Evolutionary conservation across 2,113 vertebrate species (phyloP), one percentile per base, ranked within the genome.

Genomic region (Eudyptes chrysolophus): DNA sequence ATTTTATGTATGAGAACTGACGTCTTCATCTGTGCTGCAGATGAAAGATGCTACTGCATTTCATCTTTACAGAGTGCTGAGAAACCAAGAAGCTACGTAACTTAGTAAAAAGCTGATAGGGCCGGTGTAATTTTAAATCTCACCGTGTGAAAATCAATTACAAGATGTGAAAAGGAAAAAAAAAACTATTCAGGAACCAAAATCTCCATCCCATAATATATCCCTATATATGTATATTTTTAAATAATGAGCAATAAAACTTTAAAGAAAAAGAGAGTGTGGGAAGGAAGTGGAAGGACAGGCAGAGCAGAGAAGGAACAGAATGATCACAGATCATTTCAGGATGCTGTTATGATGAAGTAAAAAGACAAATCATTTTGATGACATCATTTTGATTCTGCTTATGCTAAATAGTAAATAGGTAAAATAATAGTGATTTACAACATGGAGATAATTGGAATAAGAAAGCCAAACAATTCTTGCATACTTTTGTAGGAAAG

Each of bases 41-140:
- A 42, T 42, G 42, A 42, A 42, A 42, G 42, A 42, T 42, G 42
- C 61, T 84, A 78, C 89, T 82, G 69, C 79, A 90, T 85, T 78
- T 92, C 85, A 89, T 75, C 92, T 89, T 64, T 76, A 62, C 22
- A 84, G 55, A 78, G 34, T 27, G 62, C 61, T 87, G 57, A 82
- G 86, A 94, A 94, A 90, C 22, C 77, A 87, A 71, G 72, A 89
- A 54, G 48, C 94, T 94, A 94, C 3, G 40, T 92, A 95, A 92
- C 80, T 84, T 22, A 16, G 57, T 21, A 61, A 65, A 92, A 94
- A 84, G 34, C 64, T 84, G 86, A 89, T 65, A 55, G 38, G 92
- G 49, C 30, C 61, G 54, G 36, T 52, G 66, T 52, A 77, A 92
- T 79, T 95, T 91, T 76, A 94, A 86, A 93, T 87, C 22, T 30